Conservation (phyloP, 1,140 invertebrate species). For the Xylocopa sonorina region DNA sequence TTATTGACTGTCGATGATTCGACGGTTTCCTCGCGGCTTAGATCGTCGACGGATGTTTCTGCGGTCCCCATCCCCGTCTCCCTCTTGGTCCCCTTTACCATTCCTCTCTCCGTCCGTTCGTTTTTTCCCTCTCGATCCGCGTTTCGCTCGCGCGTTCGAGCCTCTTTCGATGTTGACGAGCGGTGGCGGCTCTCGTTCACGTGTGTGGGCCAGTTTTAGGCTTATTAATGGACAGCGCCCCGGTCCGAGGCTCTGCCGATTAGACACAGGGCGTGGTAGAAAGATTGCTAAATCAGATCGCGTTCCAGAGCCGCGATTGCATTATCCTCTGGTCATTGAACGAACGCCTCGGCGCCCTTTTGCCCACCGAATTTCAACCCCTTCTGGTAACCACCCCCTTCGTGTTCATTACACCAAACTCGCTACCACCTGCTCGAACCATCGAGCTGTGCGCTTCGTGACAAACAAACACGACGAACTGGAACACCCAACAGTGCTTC, state of each 20-base stretch:
- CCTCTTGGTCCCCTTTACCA: conserved; percentile 12
- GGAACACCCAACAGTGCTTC: too few species aligned
- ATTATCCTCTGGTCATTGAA: conserved; percentile 17
- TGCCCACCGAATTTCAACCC: neutral
- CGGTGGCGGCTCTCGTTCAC: conserved; percentile 40
- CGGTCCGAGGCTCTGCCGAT: conserved; percentile 77
- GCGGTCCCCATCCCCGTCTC: too few species aligned
- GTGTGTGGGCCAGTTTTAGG: conserved; percentile 76
- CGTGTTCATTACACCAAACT: neutral
- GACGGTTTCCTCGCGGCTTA: conserved; percentile 68
- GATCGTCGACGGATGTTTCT: conserved; percentile 50
- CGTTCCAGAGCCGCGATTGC: conserved; percentile 25
- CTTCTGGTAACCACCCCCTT: neutral
- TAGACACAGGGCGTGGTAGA: conserved; percentile 79
- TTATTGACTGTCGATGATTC: conserved; percentile 80
- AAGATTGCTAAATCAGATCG: conserved; percentile 81
- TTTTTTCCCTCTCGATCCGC: neutral
- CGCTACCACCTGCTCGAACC: too few species aligned
- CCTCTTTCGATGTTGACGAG: conserved; percentile 33
- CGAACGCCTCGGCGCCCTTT: neutral
- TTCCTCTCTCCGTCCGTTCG: neutral
- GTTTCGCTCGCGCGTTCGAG: conserved; percentile 8
- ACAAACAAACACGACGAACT: too few species aligned
- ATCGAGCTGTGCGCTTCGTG: too few species aligned
- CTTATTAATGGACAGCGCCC: conserved; percentile 78